Evolutionary conservation across 2,888 invertebrate species (phyloP).

Genomic region (Erebia palarica): DNA sequence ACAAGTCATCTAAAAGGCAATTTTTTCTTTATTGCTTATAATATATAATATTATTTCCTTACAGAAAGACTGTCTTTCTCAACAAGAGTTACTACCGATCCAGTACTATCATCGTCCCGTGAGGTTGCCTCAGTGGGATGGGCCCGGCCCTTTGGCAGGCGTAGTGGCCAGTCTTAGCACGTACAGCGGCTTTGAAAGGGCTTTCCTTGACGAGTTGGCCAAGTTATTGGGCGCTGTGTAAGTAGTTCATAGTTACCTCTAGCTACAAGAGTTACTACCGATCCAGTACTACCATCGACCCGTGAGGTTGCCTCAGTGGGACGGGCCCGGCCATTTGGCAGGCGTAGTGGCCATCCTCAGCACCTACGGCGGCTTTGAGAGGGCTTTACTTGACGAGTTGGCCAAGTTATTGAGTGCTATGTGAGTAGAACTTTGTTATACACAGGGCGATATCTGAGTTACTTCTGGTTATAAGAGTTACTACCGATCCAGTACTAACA

Average conservation of each 20-base stretch:
- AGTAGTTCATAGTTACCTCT: constrained; percentile 45
- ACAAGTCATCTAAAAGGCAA: too few relatives aligned
- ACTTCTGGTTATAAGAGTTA: background rate
- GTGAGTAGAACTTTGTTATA: constrained; percentile 67
- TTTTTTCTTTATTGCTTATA: background rate
- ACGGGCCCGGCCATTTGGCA: constrained; percentile 76
- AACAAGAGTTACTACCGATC: constrained; percentile 81
- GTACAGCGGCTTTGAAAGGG: constrained; percentile 88
- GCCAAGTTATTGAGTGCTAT: constrained; percentile 66
- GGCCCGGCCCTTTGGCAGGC: constrained; percentile 80
- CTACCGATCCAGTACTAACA: too few relatives aligned
- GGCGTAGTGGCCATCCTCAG: constrained; percentile 91
- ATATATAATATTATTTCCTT: constrained; percentile 7
- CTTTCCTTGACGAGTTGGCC: constrained; percentile 87
- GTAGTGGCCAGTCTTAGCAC: constrained; percentile 92
- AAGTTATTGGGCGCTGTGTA: constrained; percentile 88
- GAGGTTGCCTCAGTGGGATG: constrained; percentile 61
- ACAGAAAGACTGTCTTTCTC: constrained; percentile 85
- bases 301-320: constrained; percentile 69
- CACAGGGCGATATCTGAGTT: too few relatives aligned
- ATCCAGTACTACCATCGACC: constrained; percentile 58
- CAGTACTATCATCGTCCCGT: constrained; percentile 89
- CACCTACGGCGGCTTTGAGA: constrained; percentile 74
- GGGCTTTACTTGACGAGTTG: too few relatives aligned
- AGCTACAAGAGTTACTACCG: background rate